Base-by-base conservation (phyloP, 2,888 invertebrate genomes). In the Ethmia dodecea region DNA sequence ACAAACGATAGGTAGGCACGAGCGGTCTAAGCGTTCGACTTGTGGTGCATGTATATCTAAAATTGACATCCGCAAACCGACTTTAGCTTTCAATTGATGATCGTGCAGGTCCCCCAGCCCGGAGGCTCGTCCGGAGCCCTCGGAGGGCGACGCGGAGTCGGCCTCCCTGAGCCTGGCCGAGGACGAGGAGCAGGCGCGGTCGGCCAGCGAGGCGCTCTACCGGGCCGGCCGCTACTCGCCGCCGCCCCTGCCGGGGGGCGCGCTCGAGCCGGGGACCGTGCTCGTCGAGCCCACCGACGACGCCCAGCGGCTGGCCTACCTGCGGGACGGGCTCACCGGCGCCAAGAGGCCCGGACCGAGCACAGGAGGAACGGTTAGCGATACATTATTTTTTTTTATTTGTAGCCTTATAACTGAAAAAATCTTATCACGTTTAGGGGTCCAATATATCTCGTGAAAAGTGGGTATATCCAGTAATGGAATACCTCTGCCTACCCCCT, bases 181-280 rank as follows among this genome's bases (percentile, higher is more conserved):
- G 24, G 45, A 26, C 14, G 40, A 31, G 15, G 52, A 60, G 54
- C 41, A 66, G 68, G 53, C 45, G 42, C 56, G 56, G 57, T 47
- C 65, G 35, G 70, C 70, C 37, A 57, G 71, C 40, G 51, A 24
- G 49, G 67, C 65, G 48, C 58, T 64, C 54, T 98, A 97, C 75
- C 87, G 89, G 33, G 67, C 89, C n/a, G 97, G 96, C 1, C 88
- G 91, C 20, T 99, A 98, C 78, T 94, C 94, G 57, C 98, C 98
- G 0, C 81, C 77, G 51, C 91, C 92, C 52, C 70, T 96, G 42
- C 45, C 76, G 2, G 59, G 88, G 0, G 78, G 81, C 18, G 90
- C 91, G 38, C 87, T 96, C 33, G 95, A 79, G 62, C 87, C 89
- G 1, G 96, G 92, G 37, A 93, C 95, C 4, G 86, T 95, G 46